phyloP scores from a whole-genome alignment of 2,888 invertebrate species.

The Drosophila atripex region DNA sequence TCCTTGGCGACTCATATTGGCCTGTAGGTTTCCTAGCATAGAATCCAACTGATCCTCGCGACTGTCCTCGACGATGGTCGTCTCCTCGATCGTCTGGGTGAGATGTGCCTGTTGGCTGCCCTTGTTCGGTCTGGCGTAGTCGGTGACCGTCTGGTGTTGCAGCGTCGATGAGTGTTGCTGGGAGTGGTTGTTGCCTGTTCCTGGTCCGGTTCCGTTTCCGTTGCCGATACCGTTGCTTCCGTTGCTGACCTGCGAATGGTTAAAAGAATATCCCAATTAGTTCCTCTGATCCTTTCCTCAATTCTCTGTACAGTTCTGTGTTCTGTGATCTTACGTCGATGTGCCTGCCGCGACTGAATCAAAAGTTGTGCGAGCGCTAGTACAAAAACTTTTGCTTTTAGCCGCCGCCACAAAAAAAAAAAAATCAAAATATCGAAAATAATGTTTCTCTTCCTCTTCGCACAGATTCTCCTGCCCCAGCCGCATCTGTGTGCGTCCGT shows the following conservation, averaged over 20 bases:
- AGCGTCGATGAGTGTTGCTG: slow-evolving; percentile 47
- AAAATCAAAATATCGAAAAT: slow-evolving; percentile 43
- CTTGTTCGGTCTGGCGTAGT: slow-evolving; percentile 89
- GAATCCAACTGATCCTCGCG: slow-evolving; percentile 85
- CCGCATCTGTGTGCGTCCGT: not conserved
- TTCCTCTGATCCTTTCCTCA: slow-evolving; percentile 5
- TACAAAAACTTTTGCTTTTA: slow-evolving; percentile 76
- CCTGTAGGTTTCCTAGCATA: slow-evolving; percentile 88
- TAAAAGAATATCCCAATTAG: slow-evolving; percentile 19
- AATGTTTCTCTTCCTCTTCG: slow-evolving; percentile 43
- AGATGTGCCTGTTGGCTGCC: slow-evolving; percentile 84
- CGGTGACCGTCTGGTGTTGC: slow-evolving; percentile 86
- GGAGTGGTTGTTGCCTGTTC: slow-evolving; percentile 32
- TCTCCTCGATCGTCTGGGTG: slow-evolving; percentile 83
- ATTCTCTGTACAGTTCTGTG: not conserved
- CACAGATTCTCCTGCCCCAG: slow-evolving; percentile 41
- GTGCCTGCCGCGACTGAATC: slow-evolving; percentile 83
- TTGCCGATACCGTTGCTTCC: slow-evolving; percentile 70
- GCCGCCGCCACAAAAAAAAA: slow-evolving; percentile 44
- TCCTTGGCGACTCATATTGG: slow-evolving; percentile 99
- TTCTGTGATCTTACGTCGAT: slow-evolving; percentile 65
- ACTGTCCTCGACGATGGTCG: slow-evolving; percentile 81
- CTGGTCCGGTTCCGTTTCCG: slow-evolving; percentile 24
- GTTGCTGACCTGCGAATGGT: slow-evolving; percentile 86
- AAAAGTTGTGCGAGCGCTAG: slow-evolving; percentile 82